phyloP scores from a whole-genome alignment of 2,797 vertebrate genomes.

The Caiman crocodilus region DNA sequence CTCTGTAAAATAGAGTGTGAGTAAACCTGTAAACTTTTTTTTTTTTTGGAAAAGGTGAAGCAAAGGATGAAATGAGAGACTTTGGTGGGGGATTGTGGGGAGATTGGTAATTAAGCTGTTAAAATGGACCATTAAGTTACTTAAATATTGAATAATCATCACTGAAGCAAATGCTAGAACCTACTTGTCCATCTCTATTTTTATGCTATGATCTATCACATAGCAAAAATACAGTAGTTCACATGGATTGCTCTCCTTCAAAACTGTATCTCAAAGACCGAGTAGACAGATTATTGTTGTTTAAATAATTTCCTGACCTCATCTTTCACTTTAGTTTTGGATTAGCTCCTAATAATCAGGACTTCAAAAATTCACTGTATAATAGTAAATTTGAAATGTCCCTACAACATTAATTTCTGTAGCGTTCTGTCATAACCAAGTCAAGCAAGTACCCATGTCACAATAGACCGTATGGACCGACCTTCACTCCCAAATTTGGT shows the following conservation, averaged over 20 bases:
- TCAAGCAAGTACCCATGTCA: no score
- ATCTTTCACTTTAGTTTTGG: not conserved
- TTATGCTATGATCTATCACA: not conserved
- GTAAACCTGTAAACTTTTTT: not conserved
- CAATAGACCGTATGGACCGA: no score
- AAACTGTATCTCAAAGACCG: not conserved
- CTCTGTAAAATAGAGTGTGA: not conserved
- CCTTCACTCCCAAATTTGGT: no score
- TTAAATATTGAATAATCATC: not conserved
- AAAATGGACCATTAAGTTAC: not conserved
- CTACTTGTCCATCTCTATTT: no score
- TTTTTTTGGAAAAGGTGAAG: not conserved
- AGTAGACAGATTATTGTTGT: not conserved
- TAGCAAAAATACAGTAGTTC: not conserved
- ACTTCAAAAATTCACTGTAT: slow-evolving; percentile 10
- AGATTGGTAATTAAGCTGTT: no score
- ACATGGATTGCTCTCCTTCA: not conserved
- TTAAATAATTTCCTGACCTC: slow-evolving; percentile 15
- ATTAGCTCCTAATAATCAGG: not conserved
- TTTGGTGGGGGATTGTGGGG: no score
- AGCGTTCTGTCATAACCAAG: no score
- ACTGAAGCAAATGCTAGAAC: no score
- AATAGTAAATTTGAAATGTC: not conserved
- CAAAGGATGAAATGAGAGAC: not conserved
- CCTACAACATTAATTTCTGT: not conserved